These are phyloP conservation scores for Panthera tigris DNA, from an alignment of 2,113 vertebrate genomes.

Conservation along the genomic window DNA sequence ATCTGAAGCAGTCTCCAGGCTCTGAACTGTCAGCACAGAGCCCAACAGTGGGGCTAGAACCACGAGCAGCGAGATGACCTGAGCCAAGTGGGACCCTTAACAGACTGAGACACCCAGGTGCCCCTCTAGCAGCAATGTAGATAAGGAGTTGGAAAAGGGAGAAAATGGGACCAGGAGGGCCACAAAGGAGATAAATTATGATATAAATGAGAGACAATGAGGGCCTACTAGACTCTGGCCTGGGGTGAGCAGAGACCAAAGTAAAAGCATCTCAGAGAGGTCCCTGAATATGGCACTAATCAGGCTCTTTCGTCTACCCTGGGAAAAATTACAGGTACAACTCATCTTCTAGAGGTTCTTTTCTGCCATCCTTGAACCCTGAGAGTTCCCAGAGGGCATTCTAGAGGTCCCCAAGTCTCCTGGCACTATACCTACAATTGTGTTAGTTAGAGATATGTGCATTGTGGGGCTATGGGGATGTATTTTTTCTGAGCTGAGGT, in stretches of 20 bases:
- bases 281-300: neutral
- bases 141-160: neutral
- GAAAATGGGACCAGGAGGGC: neutral
- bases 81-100: too few species aligned
- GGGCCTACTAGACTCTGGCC: neutral
- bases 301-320: neutral
- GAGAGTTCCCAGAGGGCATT: neutral
- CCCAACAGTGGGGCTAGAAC: too few species aligned
- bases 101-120: too few species aligned
- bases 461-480: rapidly evolving
- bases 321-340: neutral
- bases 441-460: neutral
- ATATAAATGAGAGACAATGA: neutral
- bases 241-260: neutral
- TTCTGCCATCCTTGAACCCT: neutral
- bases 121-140: neutral
- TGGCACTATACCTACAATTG: rapidly evolving
- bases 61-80: too few species aligned
- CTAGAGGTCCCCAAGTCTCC: neutral
- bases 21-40: too few species aligned
- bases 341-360: neutral
- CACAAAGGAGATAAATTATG: neutral
- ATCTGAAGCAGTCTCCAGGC: too few species aligned
- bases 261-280: neutral
- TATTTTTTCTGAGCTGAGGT: neutral